A percentile compares a stretch with the other conserved stretches of the same genome.
phyloP scores from a whole-genome alignment of 1,140 invertebrate species.

The Lepidostoma basale region DNA sequence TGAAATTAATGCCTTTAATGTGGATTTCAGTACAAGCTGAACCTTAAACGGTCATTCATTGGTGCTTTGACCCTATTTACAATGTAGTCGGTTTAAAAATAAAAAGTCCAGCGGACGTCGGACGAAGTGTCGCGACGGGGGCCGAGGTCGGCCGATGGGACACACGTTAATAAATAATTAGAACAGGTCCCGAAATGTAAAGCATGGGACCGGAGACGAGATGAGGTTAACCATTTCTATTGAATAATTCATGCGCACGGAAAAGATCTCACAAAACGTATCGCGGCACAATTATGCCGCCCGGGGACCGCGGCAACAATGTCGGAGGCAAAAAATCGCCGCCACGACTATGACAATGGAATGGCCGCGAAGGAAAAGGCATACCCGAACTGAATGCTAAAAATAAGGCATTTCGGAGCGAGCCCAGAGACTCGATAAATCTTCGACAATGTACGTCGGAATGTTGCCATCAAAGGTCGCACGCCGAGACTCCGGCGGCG shows the following conservation, averaged over 20 bases:
- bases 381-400: conserved; percentile 20
- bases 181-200: conserved; percentile 28
- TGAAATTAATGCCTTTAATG: no score
- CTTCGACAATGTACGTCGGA: conserved; percentile 4
- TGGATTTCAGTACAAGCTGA: no score
- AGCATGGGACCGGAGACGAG: conserved; percentile 25
- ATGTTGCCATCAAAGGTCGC: conserved; percentile 20
- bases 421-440: conserved; percentile 18
- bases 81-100: conserved; percentile 14
- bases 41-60: no score
- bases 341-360: conserved; percentile 12
- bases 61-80: conserved; percentile 27
- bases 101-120: conserved; percentile 22
- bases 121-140: neutral
- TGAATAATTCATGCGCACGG: conserved; percentile 32
- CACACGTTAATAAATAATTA: conserved; percentile 32
- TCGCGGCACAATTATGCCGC: conserved; percentile 1
- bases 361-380: conserved; percentile 15
- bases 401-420: conserved; percentile 20
- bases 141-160: conserved; percentile 19
- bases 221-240: conserved; percentile 29
- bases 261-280: conserved; percentile 28
- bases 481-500: no score
- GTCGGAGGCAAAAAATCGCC: neutral
- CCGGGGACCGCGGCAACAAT: neutral